Percentiles rank a stretch among this genome's conserved stretches.
Evolutionary conservation across 2,888 invertebrate genomes (phyloP).

Genomic region (Drosophila fulvimacula): DNA sequence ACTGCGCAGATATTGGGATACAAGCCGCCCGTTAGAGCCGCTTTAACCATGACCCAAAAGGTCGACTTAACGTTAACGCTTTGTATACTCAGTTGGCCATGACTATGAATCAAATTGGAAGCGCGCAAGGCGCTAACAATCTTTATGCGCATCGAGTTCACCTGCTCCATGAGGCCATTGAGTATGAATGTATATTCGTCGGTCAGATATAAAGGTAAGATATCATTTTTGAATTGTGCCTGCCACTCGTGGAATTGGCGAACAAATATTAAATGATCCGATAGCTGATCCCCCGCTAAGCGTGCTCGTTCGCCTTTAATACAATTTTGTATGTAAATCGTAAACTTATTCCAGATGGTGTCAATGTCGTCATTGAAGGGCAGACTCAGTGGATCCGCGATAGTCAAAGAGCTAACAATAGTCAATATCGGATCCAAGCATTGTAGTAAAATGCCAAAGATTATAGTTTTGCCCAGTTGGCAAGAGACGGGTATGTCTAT

Average conservation of each 20-base stretch:
- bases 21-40: conserved; percentile 93
- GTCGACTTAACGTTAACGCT: conserved; percentile 42
- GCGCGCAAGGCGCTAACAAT: conserved; percentile 45
- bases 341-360: conserved; percentile 80
- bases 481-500: conserved; percentile 95
- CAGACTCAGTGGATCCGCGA: conserved; percentile 61
- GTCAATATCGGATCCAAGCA: conserved; percentile 97
- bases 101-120: conserved; percentile 44
- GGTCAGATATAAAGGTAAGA: conserved; percentile 33
- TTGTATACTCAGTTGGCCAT: conserved; percentile 45
- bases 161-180: conserved; percentile 65
- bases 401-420: conserved; percentile 92
- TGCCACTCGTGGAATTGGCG: conserved; percentile 85
- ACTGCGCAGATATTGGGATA: conserved; percentile 87
- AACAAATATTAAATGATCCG: conserved; percentile 95
- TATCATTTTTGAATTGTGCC: conserved; percentile 13
- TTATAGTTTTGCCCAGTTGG: conserved; percentile 94
- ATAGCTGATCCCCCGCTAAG: conserved; percentile 90
- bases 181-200: conserved; percentile 65
- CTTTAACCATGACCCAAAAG: conserved; percentile 87
- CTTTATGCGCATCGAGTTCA: conserved; percentile 39
- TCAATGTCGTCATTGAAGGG: conserved; percentile 58
- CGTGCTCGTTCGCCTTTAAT: conserved; percentile 84
- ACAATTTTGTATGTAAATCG: conserved; percentile 50
- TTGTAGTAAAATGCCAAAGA: conserved; percentile 94